Conservation (phyloP, 2,113 vertebrate genomes). For the Amphiprion percula region DNA sequence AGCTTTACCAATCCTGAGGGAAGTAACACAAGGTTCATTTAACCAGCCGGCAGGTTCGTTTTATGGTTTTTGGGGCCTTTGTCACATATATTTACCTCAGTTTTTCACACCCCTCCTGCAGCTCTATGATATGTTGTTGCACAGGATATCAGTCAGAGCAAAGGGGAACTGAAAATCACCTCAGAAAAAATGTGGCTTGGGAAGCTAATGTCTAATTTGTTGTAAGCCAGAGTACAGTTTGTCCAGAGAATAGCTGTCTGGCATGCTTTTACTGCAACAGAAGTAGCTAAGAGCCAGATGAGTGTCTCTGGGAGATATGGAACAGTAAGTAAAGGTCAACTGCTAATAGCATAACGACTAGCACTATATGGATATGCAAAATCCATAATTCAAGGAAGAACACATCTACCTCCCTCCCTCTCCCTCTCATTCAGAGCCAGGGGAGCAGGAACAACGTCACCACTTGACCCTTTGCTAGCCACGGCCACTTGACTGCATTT, state of each 20-base stretch:
- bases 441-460: conserved; percentile 78
- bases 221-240: conserved; percentile 36
- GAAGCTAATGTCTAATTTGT: conserved; percentile 51
- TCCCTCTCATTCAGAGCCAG: conserved; percentile 52
- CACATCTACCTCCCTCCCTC: conserved; percentile 29
- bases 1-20: conserved; percentile 12
- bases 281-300: conserved; percentile 60
- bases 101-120: neutral
- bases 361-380: conserved; percentile 77
- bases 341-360: conserved; percentile 74
- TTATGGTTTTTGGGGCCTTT: neutral
- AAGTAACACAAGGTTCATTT: neutral
- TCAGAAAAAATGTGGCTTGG: conserved; percentile 20
- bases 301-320: conserved; percentile 71
- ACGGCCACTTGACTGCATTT: conserved; percentile 78
- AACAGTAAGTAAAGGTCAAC: conserved; percentile 80
- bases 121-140: conserved; percentile 9
- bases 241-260: conserved; percentile 44
- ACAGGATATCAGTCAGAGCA: neutral
- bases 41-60: neutral
- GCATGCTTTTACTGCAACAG: conserved; percentile 48
- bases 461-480: conserved; percentile 79
- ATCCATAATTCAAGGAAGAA: conserved; percentile 79
- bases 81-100: conserved; percentile 4
- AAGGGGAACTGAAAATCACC: conserved; percentile 29